A percentile compares a stretch with the other conserved stretches of the same genome.
phyloP scores from a whole-genome alignment of 1,140 invertebrate genomes.

The Drosophila subobscura region DNA sequence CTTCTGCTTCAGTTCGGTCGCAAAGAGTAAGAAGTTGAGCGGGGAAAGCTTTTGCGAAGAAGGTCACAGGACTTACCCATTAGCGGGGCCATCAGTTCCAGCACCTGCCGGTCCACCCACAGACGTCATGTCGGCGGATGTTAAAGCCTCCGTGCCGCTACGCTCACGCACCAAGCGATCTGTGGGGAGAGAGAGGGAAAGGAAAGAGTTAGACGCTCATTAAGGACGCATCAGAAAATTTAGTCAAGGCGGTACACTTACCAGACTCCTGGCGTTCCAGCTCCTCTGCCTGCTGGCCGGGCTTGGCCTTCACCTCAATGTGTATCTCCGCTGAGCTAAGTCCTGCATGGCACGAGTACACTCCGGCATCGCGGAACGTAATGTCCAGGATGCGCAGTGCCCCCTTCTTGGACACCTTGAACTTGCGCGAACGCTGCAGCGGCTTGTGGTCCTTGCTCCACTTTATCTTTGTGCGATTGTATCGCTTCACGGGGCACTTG shows the following conservation, averaged over 20 bases:
- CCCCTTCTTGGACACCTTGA: constrained; percentile 93
- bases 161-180: constrained; percentile 79
- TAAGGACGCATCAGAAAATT: background rate
- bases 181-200: constrained; percentile 17
- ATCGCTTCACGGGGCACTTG: constrained; percentile 93
- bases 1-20: constrained; percentile 3
- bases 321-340: constrained; percentile 89
- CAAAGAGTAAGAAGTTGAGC: constrained; percentile 31
- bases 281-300: constrained; percentile 91
- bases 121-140: constrained; percentile 80
- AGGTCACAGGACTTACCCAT: constrained; percentile 65
- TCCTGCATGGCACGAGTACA: constrained; percentile 92
- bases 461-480: constrained; percentile 90
- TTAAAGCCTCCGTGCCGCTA: constrained; percentile 79
- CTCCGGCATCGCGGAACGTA: constrained; percentile 89
- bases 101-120: constrained; percentile 30
- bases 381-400: constrained; percentile 92
- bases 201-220: constrained; percentile 25
- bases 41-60: constrained; percentile 40
- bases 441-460: constrained; percentile 92
- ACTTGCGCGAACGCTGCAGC: constrained; percentile 89
- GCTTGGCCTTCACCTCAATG: constrained; percentile 89
- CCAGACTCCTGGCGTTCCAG: constrained; percentile 86
- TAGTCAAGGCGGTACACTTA: constrained; percentile 11
- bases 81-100: constrained; percentile 47